Evolutionary conservation across 2,888 invertebrate genomes (phyloP), one percentile per base, ranked within the genome.

Genomic region (Campopleginae sp.): DNA sequence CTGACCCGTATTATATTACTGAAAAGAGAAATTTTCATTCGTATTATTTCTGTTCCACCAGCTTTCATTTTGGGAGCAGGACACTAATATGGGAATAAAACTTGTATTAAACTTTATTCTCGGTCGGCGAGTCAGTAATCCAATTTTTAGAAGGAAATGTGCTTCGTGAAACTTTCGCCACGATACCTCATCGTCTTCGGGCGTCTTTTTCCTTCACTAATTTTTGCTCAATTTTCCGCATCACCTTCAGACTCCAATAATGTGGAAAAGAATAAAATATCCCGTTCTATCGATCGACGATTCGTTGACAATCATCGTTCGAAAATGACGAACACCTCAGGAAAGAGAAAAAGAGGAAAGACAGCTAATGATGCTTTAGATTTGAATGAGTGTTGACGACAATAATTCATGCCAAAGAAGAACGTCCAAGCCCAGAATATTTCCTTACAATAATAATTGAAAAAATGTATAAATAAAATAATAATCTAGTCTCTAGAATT

Each of bases 21-120:
- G 65, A 58, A 76, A 48, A 33, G 63, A 65, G 1, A 46, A 7
- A 23, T 33, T 63, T 48, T 76, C 8, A 2, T 65, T 63, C 31
- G 3, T 5, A 44, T 38, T 14, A 6, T n/a, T 44, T 12, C n/a
- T 23, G 23, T n/a, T 14, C 12, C 54, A 27, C 61, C 61, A 71
- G 33, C 33, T 38, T 19, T 6, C 51, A 51, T 51, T 33, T n/a
- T 48, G 0, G 0, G n/a, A 42, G 27, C 27, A 44, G 44, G 6
- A 46, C n/a, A 27, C n/a, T 80, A 58, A 80, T 61, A 38, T 19
- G 17, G 46, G 27, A 48, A 46, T 48, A 27, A 78, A 58, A 80
- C 72, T 31, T n/a, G 81, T 31, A 61, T 68, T 81, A 63, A 77
- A 74, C 72, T n/a, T 42, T 19, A 14, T 51, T 74, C n/a, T n/a